Conservation (phyloP, 2,888 invertebrate species). For the Euproctis similis region DNA sequence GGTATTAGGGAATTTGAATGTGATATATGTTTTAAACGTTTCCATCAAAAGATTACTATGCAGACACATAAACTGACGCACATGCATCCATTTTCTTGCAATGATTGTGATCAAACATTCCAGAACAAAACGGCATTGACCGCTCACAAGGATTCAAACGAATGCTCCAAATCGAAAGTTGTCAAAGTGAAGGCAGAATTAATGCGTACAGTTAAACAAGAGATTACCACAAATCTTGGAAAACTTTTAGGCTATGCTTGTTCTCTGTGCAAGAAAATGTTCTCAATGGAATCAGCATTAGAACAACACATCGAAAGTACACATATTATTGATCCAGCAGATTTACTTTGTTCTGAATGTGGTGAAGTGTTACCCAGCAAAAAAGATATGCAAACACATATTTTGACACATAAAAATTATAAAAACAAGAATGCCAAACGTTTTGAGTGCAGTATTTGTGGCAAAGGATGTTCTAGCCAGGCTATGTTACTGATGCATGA, state of each 20-base stretch:
- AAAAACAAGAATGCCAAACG: slow-evolving; percentile 44
- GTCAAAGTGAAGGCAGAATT: slow-evolving; percentile 52
- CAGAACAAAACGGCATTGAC: slow-evolving; percentile 36
- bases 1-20: slow-evolving; percentile 65
- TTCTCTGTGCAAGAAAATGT: slow-evolving; percentile 66
- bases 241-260: slow-evolving; percentile 63
- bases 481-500: slow-evolving; percentile 72
- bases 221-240: slow-evolving; percentile 54
- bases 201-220: slow-evolving; percentile 62
- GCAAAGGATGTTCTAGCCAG: slow-evolving; percentile 63
- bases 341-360: slow-evolving; percentile 51
- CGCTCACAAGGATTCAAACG: slow-evolving; percentile 41
- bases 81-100: slow-evolving; percentile 50
- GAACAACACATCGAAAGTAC: slow-evolving; percentile 59
- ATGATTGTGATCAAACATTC: slow-evolving; percentile 52
- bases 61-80: slow-evolving; percentile 66
- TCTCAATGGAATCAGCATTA: slow-evolving; percentile 58
- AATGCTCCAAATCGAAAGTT: slow-evolving; percentile 46
- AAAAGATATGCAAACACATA: slow-evolving; percentile 49
- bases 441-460: slow-evolving; percentile 61
- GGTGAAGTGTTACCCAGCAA: slow-evolving; percentile 53
- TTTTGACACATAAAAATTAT: slow-evolving; percentile 39
- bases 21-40: slow-evolving; percentile 61
- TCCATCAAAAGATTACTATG: slow-evolving; percentile 69
- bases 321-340: slow-evolving; percentile 51